Evolutionary conservation across 1,140 invertebrate genomes (phyloP), one percentile per base, ranked within the genome.

Genomic region (Alviniconcha marisindica): DNA sequence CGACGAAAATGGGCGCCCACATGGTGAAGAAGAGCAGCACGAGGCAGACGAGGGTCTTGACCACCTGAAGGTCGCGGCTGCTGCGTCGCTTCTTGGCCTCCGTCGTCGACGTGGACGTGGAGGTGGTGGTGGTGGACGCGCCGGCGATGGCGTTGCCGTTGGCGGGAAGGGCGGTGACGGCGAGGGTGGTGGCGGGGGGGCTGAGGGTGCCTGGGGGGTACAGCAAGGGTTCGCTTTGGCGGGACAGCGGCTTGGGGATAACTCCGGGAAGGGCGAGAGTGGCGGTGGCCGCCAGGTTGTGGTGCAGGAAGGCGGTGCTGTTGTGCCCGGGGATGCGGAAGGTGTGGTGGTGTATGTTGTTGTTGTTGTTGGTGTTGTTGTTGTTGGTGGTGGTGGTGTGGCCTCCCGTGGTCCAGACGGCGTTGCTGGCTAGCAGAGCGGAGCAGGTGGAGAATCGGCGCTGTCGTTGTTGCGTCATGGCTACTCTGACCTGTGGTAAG

Each of bases 1-100:
- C 82, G 0, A 87, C 71, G 77, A 90, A 91, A 3, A 91, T 84
- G 10, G 91, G 91, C 28, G 87, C 28, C 90, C 90, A 91, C 89
- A 91, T 91, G 12, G 88, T 28, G 38, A 89, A 60, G 76, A 91
- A 91, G 0, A 90, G 33, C 4, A 90, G n/a, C 7, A 91, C 88
- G 0, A 91, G 71, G 0, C 85, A 73, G 36, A 91, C 83, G 38
- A 91, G 82, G 0, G 87, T 89, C 66, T 87, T 85, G 1, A 91
- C 84, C 31, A 90, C 83, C 77, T 86, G 84, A 0, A 87, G 77
- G 48, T 90, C 86, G 71, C 87, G 60, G 24, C 74, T 28, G 44
- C 85, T 66, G n/a, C 86, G 82, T 71, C 56, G 36, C 28, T 54
- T 81, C 42, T 81, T 69, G 31, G 74, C 60, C 24, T 73, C 60